A percentile compares a stretch with the other conserved stretches of the same genome.
Evolutionary conservation across 2,797 vertebrate genomes (phyloP).

Genomic region (Hydrophis major): DNA sequence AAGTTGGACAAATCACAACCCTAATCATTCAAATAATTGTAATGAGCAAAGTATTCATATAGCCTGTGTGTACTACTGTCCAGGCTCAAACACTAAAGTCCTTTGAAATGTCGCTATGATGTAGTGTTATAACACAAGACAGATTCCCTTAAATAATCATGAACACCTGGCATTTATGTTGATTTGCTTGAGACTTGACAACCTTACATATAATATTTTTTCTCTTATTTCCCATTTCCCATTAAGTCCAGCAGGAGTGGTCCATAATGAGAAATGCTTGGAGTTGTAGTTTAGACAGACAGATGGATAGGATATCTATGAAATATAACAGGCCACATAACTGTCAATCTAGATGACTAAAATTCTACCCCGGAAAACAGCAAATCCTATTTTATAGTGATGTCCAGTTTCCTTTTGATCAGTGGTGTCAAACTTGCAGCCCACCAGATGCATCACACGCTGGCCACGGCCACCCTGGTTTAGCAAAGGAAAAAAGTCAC

Average conservation of each 20-base stretch:
- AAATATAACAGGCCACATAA: background rate
- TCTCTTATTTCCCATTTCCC: background rate
- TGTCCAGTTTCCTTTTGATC: too few species aligned
- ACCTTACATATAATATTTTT: background rate
- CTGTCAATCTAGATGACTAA: background rate
- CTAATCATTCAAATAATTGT: background rate
- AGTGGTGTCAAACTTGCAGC: too few species aligned
- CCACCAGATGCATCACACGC: too few species aligned
- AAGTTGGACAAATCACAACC: background rate
- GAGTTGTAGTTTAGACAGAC: background rate
- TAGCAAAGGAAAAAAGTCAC: too few species aligned
- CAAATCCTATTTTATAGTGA: background rate
- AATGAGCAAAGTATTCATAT: background rate
- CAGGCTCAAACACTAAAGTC: background rate
- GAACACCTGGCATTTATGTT: background rate
- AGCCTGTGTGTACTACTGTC: background rate
- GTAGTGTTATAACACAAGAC: background rate
- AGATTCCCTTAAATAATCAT: background rate
- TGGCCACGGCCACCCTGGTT: too few species aligned
- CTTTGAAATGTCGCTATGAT: background rate
- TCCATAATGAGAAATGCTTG: background rate
- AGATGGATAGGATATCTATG: background rate
- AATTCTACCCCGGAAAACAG: background rate
- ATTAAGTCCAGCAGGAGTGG: background rate
- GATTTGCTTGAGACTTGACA: background rate